Percentiles rank a stretch among this genome's conserved stretches.
Evolutionary conservation across 2,113 vertebrate genomes (phyloP).

Genomic region (Siphamia tubifer): DNA sequence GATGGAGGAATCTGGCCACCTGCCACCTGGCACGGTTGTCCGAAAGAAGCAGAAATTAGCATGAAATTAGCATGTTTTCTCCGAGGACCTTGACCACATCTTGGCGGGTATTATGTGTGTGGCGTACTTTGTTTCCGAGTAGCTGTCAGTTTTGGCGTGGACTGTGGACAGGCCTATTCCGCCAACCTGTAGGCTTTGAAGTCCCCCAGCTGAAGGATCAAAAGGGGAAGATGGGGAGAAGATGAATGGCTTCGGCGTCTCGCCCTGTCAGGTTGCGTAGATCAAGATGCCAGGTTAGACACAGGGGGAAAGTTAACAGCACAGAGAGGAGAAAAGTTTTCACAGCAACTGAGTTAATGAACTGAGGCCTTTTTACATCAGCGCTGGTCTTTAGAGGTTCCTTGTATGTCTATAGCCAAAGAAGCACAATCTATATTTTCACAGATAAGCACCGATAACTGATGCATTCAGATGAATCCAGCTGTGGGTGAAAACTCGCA

Average conservation of each 20-base stretch:
- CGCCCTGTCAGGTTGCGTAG: slow-evolving; percentile 52
- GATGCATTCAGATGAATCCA: no score
- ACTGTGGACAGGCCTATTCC: slow-evolving; percentile 8
- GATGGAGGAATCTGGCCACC: background rate
- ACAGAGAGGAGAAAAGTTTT: slow-evolving; percentile 16
- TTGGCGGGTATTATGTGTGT: background rate
- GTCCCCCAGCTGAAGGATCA: slow-evolving; percentile 46
- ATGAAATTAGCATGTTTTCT: slow-evolving; percentile 37
- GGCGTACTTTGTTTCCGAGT: background rate
- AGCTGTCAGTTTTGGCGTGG: slow-evolving; percentile 9
- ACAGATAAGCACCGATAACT: background rate
- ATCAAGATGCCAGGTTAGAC: slow-evolving; percentile 52
- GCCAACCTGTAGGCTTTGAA: slow-evolving; percentile 46
- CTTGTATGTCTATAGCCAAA: slow-evolving; percentile 2
- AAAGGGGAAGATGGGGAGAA: slow-evolving; percentile 40
- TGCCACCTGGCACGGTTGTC: slow-evolving; percentile 13
- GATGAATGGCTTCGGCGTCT: slow-evolving; percentile 48
- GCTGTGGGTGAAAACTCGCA: no score
- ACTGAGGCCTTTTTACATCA: background rate
- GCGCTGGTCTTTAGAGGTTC: background rate
- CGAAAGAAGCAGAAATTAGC: slow-evolving; percentile 3
- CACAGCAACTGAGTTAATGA: slow-evolving; percentile 21
- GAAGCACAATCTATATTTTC: background rate
- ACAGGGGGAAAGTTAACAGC: slow-evolving; percentile 13
- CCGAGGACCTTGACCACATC: background rate